Evolutionary conservation across 2,113 vertebrate species (phyloP).

Genomic region (Oreocharis arfaki): DNA sequence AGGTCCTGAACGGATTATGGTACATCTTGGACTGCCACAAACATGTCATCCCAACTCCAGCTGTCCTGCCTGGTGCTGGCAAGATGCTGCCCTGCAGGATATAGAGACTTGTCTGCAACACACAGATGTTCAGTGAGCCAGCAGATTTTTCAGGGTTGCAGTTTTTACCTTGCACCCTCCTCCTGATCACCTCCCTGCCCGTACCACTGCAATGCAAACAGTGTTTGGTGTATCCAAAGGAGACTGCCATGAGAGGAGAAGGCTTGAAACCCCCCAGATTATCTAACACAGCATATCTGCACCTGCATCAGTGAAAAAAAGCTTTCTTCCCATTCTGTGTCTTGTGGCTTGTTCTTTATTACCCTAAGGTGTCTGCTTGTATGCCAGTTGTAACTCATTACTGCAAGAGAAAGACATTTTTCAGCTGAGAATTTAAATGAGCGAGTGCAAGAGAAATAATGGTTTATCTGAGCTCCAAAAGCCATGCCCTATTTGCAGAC

Average conservation of each 20-base stretch:
- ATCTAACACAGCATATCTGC: not conserved
- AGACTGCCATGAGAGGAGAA: not conserved
- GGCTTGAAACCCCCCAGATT: not conserved
- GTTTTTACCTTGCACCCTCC: not conserved
- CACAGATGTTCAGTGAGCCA: not conserved
- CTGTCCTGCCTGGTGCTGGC: not conserved
- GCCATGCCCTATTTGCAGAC: not conserved
- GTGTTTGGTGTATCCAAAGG: not conserved
- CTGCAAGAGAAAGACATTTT: not conserved
- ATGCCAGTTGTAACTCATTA: not conserved
- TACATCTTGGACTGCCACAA: not conserved
- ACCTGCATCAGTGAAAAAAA: not conserved
- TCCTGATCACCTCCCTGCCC: not conserved
- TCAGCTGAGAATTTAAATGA: not conserved
- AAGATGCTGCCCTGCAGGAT: not conserved
- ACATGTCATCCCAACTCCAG: not conserved
- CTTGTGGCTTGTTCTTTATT: not conserved
- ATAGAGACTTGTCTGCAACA: not conserved
- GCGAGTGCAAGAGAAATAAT: not conserved
- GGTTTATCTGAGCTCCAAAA: not conserved
- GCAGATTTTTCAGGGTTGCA: not conserved
- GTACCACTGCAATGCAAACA: not conserved
- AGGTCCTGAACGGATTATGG: not conserved
- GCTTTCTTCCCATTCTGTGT: not conserved
- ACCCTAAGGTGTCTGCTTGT: not conserved